These are phyloP conservation scores for Micropterix aruncella DNA, from an alignment of 2,888 invertebrate species.

Conservation along the genomic window DNA sequence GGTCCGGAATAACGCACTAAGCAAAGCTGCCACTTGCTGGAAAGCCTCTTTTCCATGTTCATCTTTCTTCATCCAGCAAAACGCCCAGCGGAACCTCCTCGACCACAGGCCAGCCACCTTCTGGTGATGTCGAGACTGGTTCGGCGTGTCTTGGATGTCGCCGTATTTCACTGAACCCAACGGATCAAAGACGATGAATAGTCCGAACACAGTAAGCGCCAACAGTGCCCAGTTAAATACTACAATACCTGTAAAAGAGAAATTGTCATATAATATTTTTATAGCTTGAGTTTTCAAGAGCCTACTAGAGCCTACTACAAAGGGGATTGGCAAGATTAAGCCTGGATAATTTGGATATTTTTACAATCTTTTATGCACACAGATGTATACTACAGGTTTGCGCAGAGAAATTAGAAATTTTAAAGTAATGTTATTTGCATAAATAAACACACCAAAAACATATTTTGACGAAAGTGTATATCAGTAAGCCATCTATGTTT, in stretches of 20 bases:
- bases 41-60: conserved; percentile 68
- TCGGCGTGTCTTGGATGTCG: conserved; percentile 46
- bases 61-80: conserved; percentile 58
- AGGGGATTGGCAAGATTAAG: too few relatives aligned
- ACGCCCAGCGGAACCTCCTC: conserved; percentile 60
- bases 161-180: conserved; percentile 54
- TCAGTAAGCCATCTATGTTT: too few relatives aligned
- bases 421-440: too few relatives aligned
- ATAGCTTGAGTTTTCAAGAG: background rate
- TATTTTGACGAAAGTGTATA: too few relatives aligned
- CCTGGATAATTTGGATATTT: too few relatives aligned
- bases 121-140: conserved; percentile 50
- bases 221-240: conserved; percentile 72
- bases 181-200: conserved; percentile 72
- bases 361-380: background rate
- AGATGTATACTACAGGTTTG: too few relatives aligned
- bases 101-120: conserved; percentile 62
- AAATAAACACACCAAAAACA: too few relatives aligned
- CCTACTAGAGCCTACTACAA: too few relatives aligned
- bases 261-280: conserved; percentile 3
- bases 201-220: conserved; percentile 55
- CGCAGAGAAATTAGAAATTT: too few relatives aligned
- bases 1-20: conserved; percentile 68
- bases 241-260: conserved; percentile 44
- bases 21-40: conserved; percentile 60